Percentiles rank a stretch among this genome's conserved stretches.
phyloP scores from a whole-genome alignment of 1,140 invertebrate genomes.

The Macrobrachium rosenbergii region DNA sequence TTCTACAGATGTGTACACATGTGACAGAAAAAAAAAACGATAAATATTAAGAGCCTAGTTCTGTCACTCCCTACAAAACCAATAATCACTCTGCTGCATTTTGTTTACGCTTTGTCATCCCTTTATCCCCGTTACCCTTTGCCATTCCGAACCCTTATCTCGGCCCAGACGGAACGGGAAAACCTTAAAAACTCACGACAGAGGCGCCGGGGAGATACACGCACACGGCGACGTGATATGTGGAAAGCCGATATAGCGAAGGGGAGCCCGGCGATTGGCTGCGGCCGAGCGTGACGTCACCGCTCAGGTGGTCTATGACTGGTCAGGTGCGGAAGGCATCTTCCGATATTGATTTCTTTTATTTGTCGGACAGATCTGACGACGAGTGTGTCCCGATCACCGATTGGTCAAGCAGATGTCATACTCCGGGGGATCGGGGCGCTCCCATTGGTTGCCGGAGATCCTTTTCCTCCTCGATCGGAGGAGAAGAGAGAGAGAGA shows the following conservation, averaged over 20 bases:
- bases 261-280: not conserved
- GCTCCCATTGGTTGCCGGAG: slow-evolving; percentile 35
- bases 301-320: slow-evolving; percentile 4
- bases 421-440: not conserved
- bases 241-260: slow-evolving; percentile 17
- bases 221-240: not conserved
- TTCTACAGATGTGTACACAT: too few relatives aligned
- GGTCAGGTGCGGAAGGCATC: slow-evolving; percentile 41
- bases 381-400: slow-evolving; percentile 29
- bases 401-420: slow-evolving; percentile 39
- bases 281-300: slow-evolving; percentile 38
- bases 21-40: too few relatives aligned
- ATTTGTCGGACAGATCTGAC: slow-evolving; percentile 40
- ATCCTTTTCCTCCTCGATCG: not conserved
- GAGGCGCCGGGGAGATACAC: too few relatives aligned
- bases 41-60: too few relatives aligned
- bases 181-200: too few relatives aligned
- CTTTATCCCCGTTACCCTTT: not conserved
- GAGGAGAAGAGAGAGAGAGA: too few relatives aligned
- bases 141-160: not conserved
- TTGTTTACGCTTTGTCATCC: too few relatives aligned
- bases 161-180: too few relatives aligned
- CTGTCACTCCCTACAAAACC: too few relatives aligned
- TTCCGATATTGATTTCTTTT: slow-evolving; percentile 57
- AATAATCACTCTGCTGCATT: too few relatives aligned